These are phyloP conservation scores for Gracilinanus agilis DNA, from an alignment of 2,113 vertebrate genomes.

Conservation along the genomic window DNA sequence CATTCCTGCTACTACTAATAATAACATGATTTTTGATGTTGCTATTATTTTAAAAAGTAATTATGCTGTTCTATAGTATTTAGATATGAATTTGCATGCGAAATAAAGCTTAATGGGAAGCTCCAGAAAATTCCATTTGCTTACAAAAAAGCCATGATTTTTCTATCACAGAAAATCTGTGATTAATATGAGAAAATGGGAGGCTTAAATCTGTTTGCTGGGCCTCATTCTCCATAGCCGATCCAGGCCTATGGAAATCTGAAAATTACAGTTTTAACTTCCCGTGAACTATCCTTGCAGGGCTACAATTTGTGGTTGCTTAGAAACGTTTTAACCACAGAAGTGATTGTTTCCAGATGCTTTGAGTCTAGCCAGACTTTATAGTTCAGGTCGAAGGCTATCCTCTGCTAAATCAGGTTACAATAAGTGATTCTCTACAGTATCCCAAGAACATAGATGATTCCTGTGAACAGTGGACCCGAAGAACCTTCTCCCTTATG, in stretches of 20 bases:
- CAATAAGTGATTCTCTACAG: slow-evolving; percentile 57
- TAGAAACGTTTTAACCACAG: slow-evolving; percentile 62
- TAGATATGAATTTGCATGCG: slow-evolving; percentile 50
- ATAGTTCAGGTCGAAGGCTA: slow-evolving; percentile 58
- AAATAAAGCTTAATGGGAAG: slow-evolving; percentile 42
- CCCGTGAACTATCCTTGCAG: slow-evolving; percentile 71
- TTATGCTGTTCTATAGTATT: slow-evolving; percentile 38
- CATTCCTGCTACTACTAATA: slow-evolving; percentile 1
- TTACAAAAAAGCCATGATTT: slow-evolving; percentile 50
- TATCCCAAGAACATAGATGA: slow-evolving; percentile 52
- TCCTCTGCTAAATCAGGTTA: slow-evolving; percentile 53
- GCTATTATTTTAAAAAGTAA: slow-evolving; percentile 60
- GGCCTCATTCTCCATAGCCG: slow-evolving; percentile 25
- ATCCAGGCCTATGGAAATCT: slow-evolving; percentile 63
- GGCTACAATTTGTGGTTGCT: slow-evolving; percentile 71
- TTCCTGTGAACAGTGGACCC: slow-evolving; percentile 21
- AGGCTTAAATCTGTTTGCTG: slow-evolving; percentile 55
- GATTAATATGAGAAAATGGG: slow-evolving; percentile 58
- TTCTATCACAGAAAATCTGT: slow-evolving; percentile 48
- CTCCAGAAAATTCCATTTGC: slow-evolving; percentile 36
- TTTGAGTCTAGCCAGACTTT: slow-evolving; percentile 58
- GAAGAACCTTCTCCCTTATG: slow-evolving; percentile 41
- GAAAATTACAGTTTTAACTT: slow-evolving; percentile 74
- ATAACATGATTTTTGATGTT: slow-evolving; percentile 32
- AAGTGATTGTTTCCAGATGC: slow-evolving; percentile 75